These are phyloP conservation scores for Chionomys nivalis DNA, from an alignment of 2,113 vertebrate genomes.

Conservation along the genomic window DNA sequence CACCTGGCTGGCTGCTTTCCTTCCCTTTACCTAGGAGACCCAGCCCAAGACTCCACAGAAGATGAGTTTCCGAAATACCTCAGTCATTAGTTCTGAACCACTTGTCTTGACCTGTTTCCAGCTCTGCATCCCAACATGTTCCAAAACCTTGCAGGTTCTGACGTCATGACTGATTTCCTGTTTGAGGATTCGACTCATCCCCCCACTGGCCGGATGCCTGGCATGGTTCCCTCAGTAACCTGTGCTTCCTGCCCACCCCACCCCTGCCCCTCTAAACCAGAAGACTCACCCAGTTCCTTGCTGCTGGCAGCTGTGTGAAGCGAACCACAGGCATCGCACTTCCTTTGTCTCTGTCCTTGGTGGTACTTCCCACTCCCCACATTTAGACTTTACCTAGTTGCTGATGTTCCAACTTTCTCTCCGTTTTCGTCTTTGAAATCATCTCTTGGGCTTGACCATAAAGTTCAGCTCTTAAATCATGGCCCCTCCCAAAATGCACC, in stretches of 20 bases:
- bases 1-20: background rate
- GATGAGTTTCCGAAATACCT: slow-evolving; percentile 52
- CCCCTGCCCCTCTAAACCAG: background rate
- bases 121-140: slow-evolving; percentile 55
- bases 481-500: background rate
- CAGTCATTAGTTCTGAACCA: slow-evolving; percentile 62
- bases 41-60: slow-evolving; percentile 40
- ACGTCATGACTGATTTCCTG: slow-evolving; percentile 68
- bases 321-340: background rate
- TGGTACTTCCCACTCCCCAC: background rate
- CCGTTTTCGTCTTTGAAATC: slow-evolving; percentile 24
- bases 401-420: background rate
- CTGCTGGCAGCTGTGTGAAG: background rate
- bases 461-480: background rate
- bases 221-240: slow-evolving; percentile 46
- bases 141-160: slow-evolving; percentile 62
- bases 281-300: background rate
- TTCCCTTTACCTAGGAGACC: background rate
- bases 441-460: slow-evolving; percentile 2
- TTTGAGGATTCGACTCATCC: slow-evolving; percentile 67
- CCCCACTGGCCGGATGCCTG: background rate
- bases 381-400: background rate
- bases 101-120: slow-evolving; percentile 71
- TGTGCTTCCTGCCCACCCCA: slow-evolving; percentile 50
- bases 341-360: background rate